Evolutionary conservation across 2,888 invertebrate genomes (phyloP).

Genomic region (Bimastos eiseni): DNA sequence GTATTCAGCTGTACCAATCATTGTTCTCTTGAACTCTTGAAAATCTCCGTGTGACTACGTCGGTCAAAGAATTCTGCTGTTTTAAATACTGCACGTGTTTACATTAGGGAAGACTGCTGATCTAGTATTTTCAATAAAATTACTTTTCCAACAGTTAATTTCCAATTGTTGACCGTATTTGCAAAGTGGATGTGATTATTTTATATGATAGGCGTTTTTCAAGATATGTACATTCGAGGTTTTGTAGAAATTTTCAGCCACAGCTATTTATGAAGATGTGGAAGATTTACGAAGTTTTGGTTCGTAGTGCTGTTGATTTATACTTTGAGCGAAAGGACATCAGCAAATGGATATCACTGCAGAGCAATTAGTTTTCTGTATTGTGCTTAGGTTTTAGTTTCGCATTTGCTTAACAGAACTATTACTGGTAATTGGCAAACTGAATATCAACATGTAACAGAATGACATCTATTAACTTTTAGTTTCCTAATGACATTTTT

Average conservation of each 20-base stretch:
- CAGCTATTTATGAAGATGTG: slow-evolving; percentile 13
- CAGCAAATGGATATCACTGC: slow-evolving; percentile 10
- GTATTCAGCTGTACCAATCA: not conserved
- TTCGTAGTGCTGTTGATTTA: not conserved
- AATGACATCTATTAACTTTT: not conserved
- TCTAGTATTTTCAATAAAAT: not conserved
- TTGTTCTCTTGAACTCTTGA: not conserved
- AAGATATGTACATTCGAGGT: not conserved
- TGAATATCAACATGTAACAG: not conserved
- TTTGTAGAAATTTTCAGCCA: not conserved
- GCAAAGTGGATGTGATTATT: not conserved
- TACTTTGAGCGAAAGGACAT: not conserved
- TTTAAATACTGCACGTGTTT: not conserved
- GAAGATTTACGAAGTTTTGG: not conserved
- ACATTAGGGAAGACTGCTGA: not conserved
- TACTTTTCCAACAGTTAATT: not conserved
- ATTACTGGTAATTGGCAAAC: not conserved
- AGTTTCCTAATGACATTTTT: not conserved
- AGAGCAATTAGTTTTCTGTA: not conserved
- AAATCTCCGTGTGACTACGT: not conserved
- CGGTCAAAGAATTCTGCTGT: not conserved
- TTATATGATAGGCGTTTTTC: not conserved
- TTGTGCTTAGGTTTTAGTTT: not conserved
- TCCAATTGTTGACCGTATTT: not conserved
- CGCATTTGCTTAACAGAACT: not conserved